A percentile compares a stretch with the other conserved stretches of the same genome.
Evolutionary conservation across 2,113 vertebrate species (phyloP).

Genomic region (Psophia crepitans): DNA sequence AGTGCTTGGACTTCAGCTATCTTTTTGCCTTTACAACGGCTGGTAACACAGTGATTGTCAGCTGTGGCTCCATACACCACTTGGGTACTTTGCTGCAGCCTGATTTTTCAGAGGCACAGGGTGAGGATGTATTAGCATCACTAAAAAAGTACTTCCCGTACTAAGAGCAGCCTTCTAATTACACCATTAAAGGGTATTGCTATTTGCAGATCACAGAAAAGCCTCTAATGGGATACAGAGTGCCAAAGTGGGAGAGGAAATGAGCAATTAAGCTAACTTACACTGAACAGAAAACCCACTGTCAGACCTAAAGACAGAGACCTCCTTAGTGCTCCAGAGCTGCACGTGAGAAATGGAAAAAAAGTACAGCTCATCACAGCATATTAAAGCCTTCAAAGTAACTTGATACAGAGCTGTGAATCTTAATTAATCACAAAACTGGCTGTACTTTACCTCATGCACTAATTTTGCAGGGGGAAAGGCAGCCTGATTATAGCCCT

Average conservation of each 20-base stretch:
- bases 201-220: slow-evolving; percentile 56
- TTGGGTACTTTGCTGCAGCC: neutral
- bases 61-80: neutral
- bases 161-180: slow-evolving; percentile 36
- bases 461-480: neutral
- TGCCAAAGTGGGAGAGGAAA: slow-evolving; percentile 57
- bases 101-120: neutral
- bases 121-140: neutral
- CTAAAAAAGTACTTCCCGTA: slow-evolving; percentile 19
- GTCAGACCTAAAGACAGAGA: slow-evolving; percentile 10
- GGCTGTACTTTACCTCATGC: neutral
- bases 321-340: slow-evolving; percentile 8
- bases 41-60: neutral
- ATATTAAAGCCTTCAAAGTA: neutral
- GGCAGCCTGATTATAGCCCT: neutral
- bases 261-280: slow-evolving; percentile 61
- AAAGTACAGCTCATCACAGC: neutral
- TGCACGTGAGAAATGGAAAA: neutral
- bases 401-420: neutral
- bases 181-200: slow-evolving; percentile 34
- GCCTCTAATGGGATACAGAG: slow-evolving; percentile 52
- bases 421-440: slow-evolving; percentile 32
- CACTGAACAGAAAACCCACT: slow-evolving; percentile 56
- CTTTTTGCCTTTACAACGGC: neutral
- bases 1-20: neutral